Conservation (phyloP, 2,888 invertebrate genomes). For the Ennomos fuscantarius region DNA sequence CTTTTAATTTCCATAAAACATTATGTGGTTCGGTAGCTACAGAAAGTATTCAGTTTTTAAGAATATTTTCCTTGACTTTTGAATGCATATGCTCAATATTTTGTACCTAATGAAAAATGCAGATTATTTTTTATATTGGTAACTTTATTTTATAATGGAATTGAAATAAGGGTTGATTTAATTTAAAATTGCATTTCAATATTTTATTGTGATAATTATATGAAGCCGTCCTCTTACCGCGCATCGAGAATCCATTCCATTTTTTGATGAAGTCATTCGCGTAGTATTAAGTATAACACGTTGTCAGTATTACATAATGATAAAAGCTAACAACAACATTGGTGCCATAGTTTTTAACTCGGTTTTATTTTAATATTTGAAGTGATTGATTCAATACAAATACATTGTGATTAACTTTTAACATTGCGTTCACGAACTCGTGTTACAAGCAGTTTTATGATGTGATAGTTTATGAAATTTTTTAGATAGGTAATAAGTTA, state of each 20-base stretch:
- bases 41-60: too few species aligned
- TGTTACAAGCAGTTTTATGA: not conserved
- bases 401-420: slow-evolving; percentile 5
- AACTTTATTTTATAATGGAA: slow-evolving; percentile 2
- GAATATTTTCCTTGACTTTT: too few species aligned
- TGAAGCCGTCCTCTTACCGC: slow-evolving; percentile 54
- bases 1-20: too few species aligned
- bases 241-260: slow-evolving; percentile 32
- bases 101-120: too few species aligned
- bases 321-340: slow-evolving; percentile 48
- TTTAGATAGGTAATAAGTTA: too few species aligned
- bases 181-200: slow-evolving; percentile 20
- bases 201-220: slow-evolving; percentile 35
- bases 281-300: slow-evolving; percentile 59
- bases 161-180: not conserved
- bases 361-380: slow-evolving; percentile 9
- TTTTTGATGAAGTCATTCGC: slow-evolving; percentile 31
- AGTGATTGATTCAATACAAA: not conserved
- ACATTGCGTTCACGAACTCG: slow-evolving; percentile 7
- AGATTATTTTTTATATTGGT: not conserved
- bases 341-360: slow-evolving; percentile 60
- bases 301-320: slow-evolving; percentile 65
- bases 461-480: slow-evolving; percentile 1
- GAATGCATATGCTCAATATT: too few species aligned
- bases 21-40: too few species aligned